Evolutionary conservation across 2,797 vertebrate species (phyloP).

Genomic region (Arctocebus calabarensis): DNA sequence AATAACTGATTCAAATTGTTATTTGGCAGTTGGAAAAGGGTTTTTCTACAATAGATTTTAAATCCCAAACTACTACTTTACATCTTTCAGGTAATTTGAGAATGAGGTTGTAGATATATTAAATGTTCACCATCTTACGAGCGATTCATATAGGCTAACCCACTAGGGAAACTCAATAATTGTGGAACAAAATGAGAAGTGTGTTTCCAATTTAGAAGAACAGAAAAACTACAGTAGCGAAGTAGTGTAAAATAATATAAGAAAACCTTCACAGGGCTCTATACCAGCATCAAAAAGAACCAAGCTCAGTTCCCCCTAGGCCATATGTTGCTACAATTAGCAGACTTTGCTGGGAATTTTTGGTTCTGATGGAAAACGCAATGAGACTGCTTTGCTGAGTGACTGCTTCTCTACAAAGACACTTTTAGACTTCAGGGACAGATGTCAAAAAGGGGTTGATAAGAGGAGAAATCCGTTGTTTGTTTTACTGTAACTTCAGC

Average conservation of each 20-base stretch:
- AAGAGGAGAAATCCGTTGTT: background rate
- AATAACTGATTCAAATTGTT: constrained; percentile 63
- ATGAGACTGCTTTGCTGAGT: background rate
- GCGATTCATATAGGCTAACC: background rate
- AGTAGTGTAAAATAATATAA: constrained; percentile 50
- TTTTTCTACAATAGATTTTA: constrained; percentile 49
- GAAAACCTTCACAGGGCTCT: constrained; percentile 46
- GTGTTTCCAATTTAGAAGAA: constrained; percentile 70
- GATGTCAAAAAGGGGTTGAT: constrained; percentile 53
- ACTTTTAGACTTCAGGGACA: background rate
- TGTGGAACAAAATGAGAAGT: constrained; percentile 45
- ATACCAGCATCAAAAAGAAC: background rate
- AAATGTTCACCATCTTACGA: constrained; percentile 56
- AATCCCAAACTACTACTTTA: constrained; percentile 56
- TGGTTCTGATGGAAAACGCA: background rate
- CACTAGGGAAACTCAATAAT: constrained; percentile 63
- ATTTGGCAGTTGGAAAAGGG: constrained; percentile 30
- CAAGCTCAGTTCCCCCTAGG: background rate
- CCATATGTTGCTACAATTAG: background rate
- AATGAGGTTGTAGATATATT: constrained; percentile 43
- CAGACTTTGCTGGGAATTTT: constrained; percentile 29
- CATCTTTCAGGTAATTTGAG: constrained; percentile 63
- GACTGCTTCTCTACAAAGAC: background rate
- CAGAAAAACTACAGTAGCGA: constrained; percentile 40
- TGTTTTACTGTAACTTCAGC: constrained; percentile 35